These are phyloP conservation scores for Premnoplex brunnescens DNA, from an alignment of 2,797 vertebrate genomes.

Conservation along the genomic window DNA sequence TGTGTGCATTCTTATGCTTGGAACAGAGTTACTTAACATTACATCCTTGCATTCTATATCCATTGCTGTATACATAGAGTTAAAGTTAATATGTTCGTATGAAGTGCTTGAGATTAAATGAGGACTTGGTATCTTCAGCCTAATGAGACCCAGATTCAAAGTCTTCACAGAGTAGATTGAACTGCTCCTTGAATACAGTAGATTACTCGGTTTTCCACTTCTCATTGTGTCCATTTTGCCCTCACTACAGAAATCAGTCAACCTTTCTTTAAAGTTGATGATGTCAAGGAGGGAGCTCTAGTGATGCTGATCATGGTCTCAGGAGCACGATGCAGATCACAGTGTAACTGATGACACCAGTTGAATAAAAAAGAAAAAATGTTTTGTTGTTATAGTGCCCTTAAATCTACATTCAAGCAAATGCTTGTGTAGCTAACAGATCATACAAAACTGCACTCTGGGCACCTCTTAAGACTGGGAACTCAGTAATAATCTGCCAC, in stretches of 20 bases:
- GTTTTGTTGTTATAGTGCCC: background rate
- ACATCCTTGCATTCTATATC: background rate
- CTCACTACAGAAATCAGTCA: background rate
- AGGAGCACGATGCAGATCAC: background rate
- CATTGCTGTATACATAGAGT: background rate
- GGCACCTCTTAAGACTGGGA: background rate
- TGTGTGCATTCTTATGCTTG: background rate
- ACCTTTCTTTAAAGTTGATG: background rate
- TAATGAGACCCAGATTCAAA: background rate
- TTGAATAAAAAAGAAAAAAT: background rate
- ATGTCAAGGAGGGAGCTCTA: background rate
- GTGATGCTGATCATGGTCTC: background rate
- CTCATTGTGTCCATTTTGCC: background rate
- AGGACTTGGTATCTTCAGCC: background rate
- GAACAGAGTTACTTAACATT: background rate
- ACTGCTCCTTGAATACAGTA: background rate
- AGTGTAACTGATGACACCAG: background rate
- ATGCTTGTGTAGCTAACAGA: background rate
- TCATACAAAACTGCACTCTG: background rate
- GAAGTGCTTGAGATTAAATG: background rate
- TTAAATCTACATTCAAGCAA: background rate
- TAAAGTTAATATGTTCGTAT: background rate
- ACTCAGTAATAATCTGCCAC: background rate
- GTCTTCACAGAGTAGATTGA: background rate
- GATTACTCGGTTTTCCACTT: background rate